Evolutionary conservation across 2,888 invertebrate genomes (phyloP), one percentile per base, ranked within the genome.

Genomic region (Drosophila phalerata): DNA sequence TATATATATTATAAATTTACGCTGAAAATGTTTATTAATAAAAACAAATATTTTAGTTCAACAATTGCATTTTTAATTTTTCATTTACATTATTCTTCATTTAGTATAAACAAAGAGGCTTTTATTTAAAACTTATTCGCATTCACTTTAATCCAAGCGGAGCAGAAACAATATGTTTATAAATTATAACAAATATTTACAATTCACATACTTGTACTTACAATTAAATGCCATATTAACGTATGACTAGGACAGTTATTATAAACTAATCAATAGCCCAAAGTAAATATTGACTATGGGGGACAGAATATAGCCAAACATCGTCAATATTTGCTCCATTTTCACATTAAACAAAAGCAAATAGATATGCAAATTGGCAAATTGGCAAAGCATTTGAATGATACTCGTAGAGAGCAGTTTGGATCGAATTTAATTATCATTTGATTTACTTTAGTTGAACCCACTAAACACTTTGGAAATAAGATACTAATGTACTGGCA

Each of bases 271-370:
- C 91, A 91, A 91, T 91, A 91, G 91, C 87, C 91, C 91, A 91
- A 92, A 91, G 92, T 91, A 88, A 91, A 91, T 92, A 91, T 88
- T 91, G 92, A 86, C 82, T 53, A 32, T 15, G 25, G 10, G 37
- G 30, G 19, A 3, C 40, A 40, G 40, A 8, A 15, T 15, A n/a
- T 19, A 68, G 70, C 57, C 81, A 72, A 86, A 83, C 79, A 86
- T 81, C 76, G 82, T 81, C 91, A 91, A 78, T 90, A 91, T 91
- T 91, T 91, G 90, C 92, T 91, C 91, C 92, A 92, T 91, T 90
- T 91, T 91, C 92, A 91, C 92, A 91, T 90, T 77, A 64, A 67
- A 74, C 38, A 53, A 65, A 69, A 56, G n/a, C 52, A 69, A 62
- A 78, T 57, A 70, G 58, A 76, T 67, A 57, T 70, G 73, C 70